Evolutionary conservation across 2,797 vertebrate genomes (phyloP), one percentile per base, ranked within the genome.

Genomic region (Eptatretus atami): DNA sequence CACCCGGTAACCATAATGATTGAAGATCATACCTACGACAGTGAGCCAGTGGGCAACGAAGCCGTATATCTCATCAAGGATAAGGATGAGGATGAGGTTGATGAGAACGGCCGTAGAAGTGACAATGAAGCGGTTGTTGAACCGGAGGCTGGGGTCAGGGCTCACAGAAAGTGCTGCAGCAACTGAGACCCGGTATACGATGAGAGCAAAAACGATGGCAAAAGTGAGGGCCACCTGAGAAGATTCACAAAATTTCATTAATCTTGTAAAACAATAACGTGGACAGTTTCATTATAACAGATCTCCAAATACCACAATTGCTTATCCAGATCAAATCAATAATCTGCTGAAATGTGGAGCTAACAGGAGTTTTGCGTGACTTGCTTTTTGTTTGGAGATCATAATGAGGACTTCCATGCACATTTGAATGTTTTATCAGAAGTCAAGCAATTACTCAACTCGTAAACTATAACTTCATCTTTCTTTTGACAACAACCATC

Each of bases 1-100:
- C 3, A 44, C 31, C 31, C 6, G 31, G 31, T 44, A 44, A 44
- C 31, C 31, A 3, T 8, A 44, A 3, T 44, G 31, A 44, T 44
- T 3, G 31, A 44, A 44, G 31, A 44, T 4, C 31, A 44, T 78
- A 98, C 92, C 88, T 12, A 98, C 84, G 75, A 93, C 81, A 57
- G 92, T 98, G 68, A 98, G 79, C 86, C 86, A 92, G 64, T 79
- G 81, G 64, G 92, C 88, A 63, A 95, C 84, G 0, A 77, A 78
- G 6, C 86, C 88, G 0, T 96, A 98, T 67, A 98, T 90, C 73
- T 96, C 90, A 31, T 96, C 90, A 67, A 98, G 71, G 70, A 98
- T 80, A 67, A 98, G 79, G 66, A 98, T 87, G 52, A 93, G 81
- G 65, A 96, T 71, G 14, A 98, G 82, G 77, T 98, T 95, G 69